Evolutionary conservation across 1,140 invertebrate genomes (phyloP), one percentile per base, ranked within the genome.

Genomic region (Ostrea denselamellosa): DNA sequence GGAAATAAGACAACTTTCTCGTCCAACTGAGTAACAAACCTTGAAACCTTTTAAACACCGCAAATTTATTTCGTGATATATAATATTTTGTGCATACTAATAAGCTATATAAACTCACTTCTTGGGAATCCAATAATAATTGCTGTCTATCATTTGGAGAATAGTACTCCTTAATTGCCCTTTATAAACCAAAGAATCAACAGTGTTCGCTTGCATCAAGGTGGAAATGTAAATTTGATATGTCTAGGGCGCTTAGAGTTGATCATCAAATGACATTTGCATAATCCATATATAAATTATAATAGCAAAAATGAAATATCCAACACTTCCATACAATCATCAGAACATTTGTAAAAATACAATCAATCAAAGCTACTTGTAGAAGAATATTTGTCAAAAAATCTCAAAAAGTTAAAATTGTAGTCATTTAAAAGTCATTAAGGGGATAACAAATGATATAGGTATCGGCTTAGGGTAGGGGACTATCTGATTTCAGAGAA

Each of bases 381-480:
- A 77, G 34, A 28, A 34, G 68, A 77, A 34, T 25, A 34, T 77
- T 77, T 77, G 68, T 77, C 68, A 77, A 34, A 25, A 77, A 28
- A 10, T 77, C 28, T 77, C 68, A 28, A 25, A 34, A 77, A 34
- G 68, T 77, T 34, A 28, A 34, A 77, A 77, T 77, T 77, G 68
- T 77, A 28, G 68, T 77, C 68, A 34, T 77, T 77, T 77, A 77
- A 77, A 77, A 77, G 68, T 77, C 68, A 77, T 77, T 77, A 77
- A 25, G 68, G 9, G 14, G 25, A 77, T 77, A 28, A 44, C 14
- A 17, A 34, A 34, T 34, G 25, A 25, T 25, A 77, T 77, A 77
- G 68, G 68, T 77, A 28, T 77, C 68, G 68, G 68, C 34, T 77
- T 77, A 77, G 28, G 68, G 68, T 77, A 77, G 22, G 68, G 12